Percentiles rank a stretch among this genome's conserved stretches.
These are phyloP conservation scores for Dipodomys spectabilis DNA, from an alignment of 2,113 vertebrate species.

Conservation along the genomic window DNA sequence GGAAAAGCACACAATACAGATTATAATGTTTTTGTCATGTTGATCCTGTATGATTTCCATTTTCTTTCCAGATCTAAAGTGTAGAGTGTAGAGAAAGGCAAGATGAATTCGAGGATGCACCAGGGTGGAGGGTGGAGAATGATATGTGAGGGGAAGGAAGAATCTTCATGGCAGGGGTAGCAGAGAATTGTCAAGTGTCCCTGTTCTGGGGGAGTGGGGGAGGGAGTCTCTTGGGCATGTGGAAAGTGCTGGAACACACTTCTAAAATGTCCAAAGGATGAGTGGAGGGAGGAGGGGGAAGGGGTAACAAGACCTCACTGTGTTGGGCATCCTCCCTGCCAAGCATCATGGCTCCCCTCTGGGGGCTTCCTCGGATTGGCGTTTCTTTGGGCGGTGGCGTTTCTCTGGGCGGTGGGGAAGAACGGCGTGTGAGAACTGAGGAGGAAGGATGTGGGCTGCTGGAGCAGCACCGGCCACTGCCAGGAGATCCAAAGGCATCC, in stretches of 20 bases:
- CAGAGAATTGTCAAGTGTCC: too few relatives aligned
- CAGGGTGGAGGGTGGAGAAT: too few relatives aligned
- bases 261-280: not conserved
- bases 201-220: too few relatives aligned
- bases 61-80: not conserved
- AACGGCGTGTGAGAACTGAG: not conserved
- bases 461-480: too few relatives aligned
- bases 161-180: not conserved
- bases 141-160: not conserved
- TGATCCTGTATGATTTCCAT: not conserved
- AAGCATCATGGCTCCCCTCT: too few relatives aligned
- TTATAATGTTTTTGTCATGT: not conserved
- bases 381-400: too few relatives aligned
- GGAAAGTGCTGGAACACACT: not conserved
- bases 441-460: fast-evolving
- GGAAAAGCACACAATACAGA: not conserved
- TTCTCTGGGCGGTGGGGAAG: not conserved
- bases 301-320: too few relatives aligned
- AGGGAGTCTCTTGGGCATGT: too few relatives aligned
- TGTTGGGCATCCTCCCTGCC: too few relatives aligned
- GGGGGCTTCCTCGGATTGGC: too few relatives aligned
- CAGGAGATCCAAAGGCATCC: not conserved
- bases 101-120: not conserved
- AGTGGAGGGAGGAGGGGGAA: too few relatives aligned
- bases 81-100: not conserved